A percentile compares a stretch with the other conserved stretches of the same genome.
Evolutionary conservation across 2,797 vertebrate genomes (phyloP).

Genomic region (Melanotaenia boesemani): DNA sequence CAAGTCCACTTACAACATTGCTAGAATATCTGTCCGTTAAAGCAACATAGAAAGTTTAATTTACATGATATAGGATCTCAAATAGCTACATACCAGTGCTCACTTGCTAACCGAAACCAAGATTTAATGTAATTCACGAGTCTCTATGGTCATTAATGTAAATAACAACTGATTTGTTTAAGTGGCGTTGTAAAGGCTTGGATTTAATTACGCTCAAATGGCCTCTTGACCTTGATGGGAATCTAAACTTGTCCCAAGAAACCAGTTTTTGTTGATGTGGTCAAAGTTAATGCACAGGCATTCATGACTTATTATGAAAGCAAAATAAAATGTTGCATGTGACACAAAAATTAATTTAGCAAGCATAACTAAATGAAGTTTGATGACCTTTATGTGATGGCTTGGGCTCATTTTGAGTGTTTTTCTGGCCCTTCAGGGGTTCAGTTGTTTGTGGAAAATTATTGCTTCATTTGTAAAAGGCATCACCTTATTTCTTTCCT

Average conservation of each 20-base stretch:
- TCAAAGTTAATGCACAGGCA: background rate
- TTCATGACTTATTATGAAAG: no score
- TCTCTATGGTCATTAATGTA: background rate
- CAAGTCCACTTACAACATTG: background rate
- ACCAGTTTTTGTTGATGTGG: background rate
- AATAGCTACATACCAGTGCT: background rate
- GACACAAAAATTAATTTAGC: background rate
- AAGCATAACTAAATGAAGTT: background rate
- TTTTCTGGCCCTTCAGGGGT: background rate
- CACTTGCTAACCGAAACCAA: background rate
- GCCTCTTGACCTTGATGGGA: background rate
- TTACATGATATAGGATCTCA: background rate
- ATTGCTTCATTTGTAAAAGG: background rate
- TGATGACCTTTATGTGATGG: background rate
- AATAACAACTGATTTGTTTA: constrained; percentile 14
- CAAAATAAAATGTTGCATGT: no score
- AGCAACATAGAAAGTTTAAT: no score
- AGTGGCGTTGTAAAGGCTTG: constrained; percentile 1
- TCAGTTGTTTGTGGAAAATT: no score
- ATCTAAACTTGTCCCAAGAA: constrained; percentile 1
- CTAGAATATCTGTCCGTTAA: background rate
- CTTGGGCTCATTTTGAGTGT: background rate
- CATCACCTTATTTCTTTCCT: background rate
- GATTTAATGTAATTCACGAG: background rate
- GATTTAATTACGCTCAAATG: background rate